Evolutionary conservation across 2,888 invertebrate genomes (phyloP).

Genomic region (Mechanitis messenoides): DNA sequence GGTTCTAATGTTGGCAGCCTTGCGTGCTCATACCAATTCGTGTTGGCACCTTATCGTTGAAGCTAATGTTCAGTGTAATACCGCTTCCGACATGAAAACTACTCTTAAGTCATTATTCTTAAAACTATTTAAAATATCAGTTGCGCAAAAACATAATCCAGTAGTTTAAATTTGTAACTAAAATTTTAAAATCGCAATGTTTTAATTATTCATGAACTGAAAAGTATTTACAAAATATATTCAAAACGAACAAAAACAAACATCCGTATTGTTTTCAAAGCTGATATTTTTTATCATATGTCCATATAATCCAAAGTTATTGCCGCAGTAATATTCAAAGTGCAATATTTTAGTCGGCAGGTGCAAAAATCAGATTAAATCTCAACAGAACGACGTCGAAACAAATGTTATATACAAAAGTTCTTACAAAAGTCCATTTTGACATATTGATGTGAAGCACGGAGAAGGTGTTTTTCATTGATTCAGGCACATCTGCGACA

Average conservation of each 20-base stretch:
- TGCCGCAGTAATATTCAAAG: conserved; percentile 25
- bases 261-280: conserved; percentile 5
- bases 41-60: conserved; percentile 65
- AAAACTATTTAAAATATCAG: conserved; percentile 13
- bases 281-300: conserved; percentile 13
- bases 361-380: conserved; percentile 59
- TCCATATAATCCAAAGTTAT: conserved; percentile 15
- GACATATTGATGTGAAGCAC: conserved; percentile 68
- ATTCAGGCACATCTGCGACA: conserved; percentile 74
- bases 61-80: conserved; percentile 72
- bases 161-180: not conserved
- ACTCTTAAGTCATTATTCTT: conserved; percentile 57
- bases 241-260: conserved; percentile 2
- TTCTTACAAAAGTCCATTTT: conserved; percentile 39
- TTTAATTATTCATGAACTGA: not conserved
- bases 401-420: conserved; percentile 50
- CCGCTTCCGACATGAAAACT: conserved; percentile 72
- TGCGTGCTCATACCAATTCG: conserved; percentile 68
- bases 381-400: conserved; percentile 58
- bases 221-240: conserved; percentile 7
- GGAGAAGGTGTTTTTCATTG: conserved; percentile 75
- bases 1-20: conserved; percentile 35
- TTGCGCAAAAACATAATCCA: not conserved
- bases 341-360: conserved; percentile 41
- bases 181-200: not conserved